These are phyloP conservation scores for Ivindomyrus marchei DNA, from an alignment of 2,113 vertebrate species.

Conservation along the genomic window DNA sequence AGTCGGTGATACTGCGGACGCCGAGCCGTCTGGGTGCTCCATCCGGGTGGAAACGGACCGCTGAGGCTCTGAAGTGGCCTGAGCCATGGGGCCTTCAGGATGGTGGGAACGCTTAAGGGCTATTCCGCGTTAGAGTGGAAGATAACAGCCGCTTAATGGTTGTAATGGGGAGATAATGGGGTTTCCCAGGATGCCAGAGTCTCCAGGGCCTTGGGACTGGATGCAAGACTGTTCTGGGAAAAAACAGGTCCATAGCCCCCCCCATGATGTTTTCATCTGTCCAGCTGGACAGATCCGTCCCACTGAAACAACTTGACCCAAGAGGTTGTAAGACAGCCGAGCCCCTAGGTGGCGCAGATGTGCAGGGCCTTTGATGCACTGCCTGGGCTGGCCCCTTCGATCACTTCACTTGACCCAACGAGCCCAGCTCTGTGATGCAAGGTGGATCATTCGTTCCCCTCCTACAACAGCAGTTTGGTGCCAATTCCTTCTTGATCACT, in stretches of 20 bases:
- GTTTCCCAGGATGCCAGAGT: neutral
- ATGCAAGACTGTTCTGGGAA: neutral
- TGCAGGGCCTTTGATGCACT: neutral
- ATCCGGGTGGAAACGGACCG: neutral
- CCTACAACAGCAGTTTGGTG: conserved; percentile 15
- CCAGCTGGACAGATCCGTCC: neutral
- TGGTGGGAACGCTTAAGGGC: neutral
- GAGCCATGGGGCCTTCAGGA: neutral
- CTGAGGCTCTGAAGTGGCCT: neutral
- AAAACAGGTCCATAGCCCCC: neutral
- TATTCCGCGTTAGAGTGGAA: neutral
- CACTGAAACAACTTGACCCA: neutral
- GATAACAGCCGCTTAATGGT: neutral
- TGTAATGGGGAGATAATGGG: conserved; percentile 7
- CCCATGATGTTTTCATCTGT: neutral
- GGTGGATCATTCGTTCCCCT: conserved; percentile 2
- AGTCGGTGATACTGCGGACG: neutral
- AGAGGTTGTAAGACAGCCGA: neutral
- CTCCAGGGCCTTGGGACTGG: neutral
- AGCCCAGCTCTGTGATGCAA: neutral
- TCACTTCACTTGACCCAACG: neutral
- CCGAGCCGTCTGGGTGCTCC: neutral
- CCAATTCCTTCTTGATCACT: neutral
- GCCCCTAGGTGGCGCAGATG: neutral
- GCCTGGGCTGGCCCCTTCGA: conserved; percentile 3